These are phyloP conservation scores for Bufo bufo DNA, from an alignment of 2,113 vertebrate genomes.

Conservation along the genomic window DNA sequence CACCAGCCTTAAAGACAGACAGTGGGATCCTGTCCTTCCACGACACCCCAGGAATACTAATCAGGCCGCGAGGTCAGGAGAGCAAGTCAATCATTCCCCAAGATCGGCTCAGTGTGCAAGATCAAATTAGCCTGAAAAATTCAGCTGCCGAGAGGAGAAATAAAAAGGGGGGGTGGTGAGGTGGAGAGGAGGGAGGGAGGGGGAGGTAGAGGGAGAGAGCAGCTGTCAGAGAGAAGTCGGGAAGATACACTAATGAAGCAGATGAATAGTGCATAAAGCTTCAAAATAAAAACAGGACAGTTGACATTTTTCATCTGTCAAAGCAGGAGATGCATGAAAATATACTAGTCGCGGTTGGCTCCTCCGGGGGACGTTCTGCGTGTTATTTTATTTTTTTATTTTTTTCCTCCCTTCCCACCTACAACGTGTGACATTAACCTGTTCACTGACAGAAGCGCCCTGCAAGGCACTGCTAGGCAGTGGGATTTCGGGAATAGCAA, in stretches of 20 bases:
- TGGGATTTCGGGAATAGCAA: conserved; percentile 14
- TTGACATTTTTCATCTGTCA: conserved; percentile 99
- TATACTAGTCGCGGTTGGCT: conserved; percentile 97
- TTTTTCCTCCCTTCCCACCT: conserved; percentile 6
- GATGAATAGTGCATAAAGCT: conserved; percentile 99
- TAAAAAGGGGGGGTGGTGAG: conserved; percentile 36
- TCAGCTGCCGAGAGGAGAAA: conserved; percentile 86
- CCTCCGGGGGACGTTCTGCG: conserved; percentile 84
- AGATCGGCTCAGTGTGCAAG: conserved; percentile 89
- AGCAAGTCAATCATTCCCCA: conserved; percentile 98
- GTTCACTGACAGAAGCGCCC: conserved; percentile 38
- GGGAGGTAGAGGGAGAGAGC: conserved; percentile 78
- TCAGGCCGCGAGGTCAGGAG: conserved; percentile 97
- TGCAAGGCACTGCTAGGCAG: conserved; percentile 29
- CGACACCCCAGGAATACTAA: conserved; percentile 94
- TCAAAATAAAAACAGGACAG: conserved; percentile 99
- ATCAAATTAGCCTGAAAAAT: conserved; percentile 97
- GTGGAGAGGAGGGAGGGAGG: conserved; percentile 64
- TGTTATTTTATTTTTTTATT: conserved; percentile 62
- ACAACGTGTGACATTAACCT: conserved; percentile 46
- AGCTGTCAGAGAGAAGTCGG: conserved; percentile 98
- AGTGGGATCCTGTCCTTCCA: conserved; percentile 90
- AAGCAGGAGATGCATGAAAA: conserved; percentile 99
- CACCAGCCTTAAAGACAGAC: conserved; percentile 94
- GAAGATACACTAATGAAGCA: conserved; percentile 99